These are phyloP conservation scores for Esox niger DNA, from an alignment of 2,113 vertebrate genomes.

Conservation along the genomic window DNA sequence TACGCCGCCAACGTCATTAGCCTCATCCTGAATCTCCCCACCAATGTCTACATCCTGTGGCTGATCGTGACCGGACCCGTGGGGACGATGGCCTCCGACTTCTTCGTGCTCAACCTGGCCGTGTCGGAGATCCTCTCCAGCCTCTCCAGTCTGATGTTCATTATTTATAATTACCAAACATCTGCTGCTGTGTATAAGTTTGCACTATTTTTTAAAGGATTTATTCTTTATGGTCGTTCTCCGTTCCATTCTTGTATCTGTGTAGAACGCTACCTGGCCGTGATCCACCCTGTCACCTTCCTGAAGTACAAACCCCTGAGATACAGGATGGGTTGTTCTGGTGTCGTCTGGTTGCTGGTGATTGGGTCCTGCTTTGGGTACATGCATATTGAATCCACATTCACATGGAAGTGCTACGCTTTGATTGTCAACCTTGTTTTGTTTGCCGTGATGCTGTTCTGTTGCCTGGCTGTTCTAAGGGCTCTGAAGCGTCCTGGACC, in stretches of 20 bases:
- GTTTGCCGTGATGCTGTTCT: background rate
- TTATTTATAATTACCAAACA: accelerated
- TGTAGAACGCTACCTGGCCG: slow-evolving; percentile 19
- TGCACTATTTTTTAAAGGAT: background rate
- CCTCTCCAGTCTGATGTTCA: background rate
- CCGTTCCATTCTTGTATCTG: slow-evolving; percentile 13
- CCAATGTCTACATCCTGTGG: background rate
- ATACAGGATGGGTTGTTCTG: background rate
- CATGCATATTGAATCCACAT: background rate
- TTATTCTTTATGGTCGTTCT: background rate
- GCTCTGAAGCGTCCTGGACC: slow-evolving; percentile 1
- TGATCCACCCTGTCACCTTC: slow-evolving; percentile 15
- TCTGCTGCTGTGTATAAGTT: background rate
- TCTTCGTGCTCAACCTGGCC: slow-evolving; percentile 4
- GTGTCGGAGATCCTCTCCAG: background rate
- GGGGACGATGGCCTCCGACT: background rate
- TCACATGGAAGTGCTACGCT: too few species aligned
- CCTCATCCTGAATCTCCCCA: background rate
- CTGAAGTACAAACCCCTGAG: slow-evolving; percentile 12
- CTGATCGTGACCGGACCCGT: background rate
- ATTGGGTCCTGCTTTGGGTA: background rate
- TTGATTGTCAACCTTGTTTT: background rate
- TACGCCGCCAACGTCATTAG: background rate
- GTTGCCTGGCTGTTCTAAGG: background rate
- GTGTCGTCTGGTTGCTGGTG: background rate